Conservation (phyloP, 2,113 vertebrate species). For the Circaetus cinerascens region DNA sequence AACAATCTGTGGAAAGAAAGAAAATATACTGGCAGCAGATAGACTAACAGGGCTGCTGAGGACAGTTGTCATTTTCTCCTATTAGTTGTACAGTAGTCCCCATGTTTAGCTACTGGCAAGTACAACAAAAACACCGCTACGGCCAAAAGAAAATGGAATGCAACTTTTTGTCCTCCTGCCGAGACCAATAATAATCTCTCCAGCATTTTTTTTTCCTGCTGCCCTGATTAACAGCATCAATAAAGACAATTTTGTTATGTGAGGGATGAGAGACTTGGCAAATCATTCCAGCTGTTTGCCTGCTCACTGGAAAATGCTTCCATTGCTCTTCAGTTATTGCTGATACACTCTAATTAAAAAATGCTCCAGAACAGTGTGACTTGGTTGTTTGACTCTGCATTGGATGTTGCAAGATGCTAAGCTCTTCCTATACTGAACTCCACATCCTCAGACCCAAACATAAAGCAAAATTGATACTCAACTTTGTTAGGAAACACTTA, state of each 20-base stretch:
- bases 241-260: conserved; percentile 33
- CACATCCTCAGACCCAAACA: not conserved
- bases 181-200: not conserved
- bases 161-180: not conserved
- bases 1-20: not conserved
- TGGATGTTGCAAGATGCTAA: not conserved
- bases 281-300: not conserved
- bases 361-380: not conserved
- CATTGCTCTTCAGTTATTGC: not conserved
- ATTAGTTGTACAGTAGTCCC: not conserved
- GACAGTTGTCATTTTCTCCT: not conserved
- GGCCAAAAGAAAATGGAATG: not conserved
- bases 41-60: not conserved
- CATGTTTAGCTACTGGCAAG: not conserved
- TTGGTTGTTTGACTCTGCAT: not conserved
- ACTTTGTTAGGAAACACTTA: not conserved
- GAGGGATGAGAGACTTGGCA: not conserved
- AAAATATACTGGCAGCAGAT: not conserved
- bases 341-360: conserved; percentile 1
- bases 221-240: conserved; percentile 37
- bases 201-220: not conserved
- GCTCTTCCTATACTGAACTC: not conserved
- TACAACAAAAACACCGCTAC: not conserved
- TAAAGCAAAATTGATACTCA: not conserved
- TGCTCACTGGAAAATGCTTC: not conserved